Evolutionary conservation across 2,113 vertebrate species (phyloP).

Genomic region (Saccopteryx bilineata): DNA sequence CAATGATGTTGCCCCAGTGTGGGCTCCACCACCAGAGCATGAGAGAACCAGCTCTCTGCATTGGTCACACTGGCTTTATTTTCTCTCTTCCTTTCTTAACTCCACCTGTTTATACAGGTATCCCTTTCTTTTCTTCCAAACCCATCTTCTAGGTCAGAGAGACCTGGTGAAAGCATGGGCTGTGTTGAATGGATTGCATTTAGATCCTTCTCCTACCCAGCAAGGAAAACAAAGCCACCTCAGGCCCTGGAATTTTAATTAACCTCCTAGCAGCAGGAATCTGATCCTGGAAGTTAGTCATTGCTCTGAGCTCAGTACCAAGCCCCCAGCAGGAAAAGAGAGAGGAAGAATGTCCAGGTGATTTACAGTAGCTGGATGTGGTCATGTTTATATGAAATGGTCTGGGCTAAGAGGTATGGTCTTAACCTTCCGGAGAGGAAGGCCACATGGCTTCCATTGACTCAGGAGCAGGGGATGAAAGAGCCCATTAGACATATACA

Average conservation of each 20-base stretch:
- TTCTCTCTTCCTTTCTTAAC: neutral
- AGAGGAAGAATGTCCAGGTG: neutral
- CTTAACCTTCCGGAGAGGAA: neutral
- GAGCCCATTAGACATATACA: neutral
- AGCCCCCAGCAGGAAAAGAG: neutral
- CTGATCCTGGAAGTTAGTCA: neutral
- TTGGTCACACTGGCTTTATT: neutral
- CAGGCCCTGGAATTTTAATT: constrained; percentile 40
- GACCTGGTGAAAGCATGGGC: neutral
- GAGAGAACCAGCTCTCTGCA: neutral
- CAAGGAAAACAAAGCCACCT: neutral
- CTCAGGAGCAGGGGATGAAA: neutral
- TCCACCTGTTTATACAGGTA: neutral
- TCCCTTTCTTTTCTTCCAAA: constrained; percentile 8
- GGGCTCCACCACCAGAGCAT: neutral
- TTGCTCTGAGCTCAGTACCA: neutral
- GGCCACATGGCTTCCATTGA: neutral
- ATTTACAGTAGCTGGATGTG: neutral
- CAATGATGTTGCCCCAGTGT: neutral
- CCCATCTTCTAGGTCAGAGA: neutral
- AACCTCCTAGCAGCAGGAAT: constrained; percentile 12
- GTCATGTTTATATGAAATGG: neutral
- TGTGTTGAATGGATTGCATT: neutral
- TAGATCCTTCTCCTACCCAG: constrained; percentile 15
- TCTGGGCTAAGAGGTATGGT: neutral